Percentiles rank a stretch among this genome's conserved stretches.
These are phyloP conservation scores for Mythimna albipuncta DNA, from an alignment of 2,888 invertebrate genomes.

Conservation along the genomic window DNA sequence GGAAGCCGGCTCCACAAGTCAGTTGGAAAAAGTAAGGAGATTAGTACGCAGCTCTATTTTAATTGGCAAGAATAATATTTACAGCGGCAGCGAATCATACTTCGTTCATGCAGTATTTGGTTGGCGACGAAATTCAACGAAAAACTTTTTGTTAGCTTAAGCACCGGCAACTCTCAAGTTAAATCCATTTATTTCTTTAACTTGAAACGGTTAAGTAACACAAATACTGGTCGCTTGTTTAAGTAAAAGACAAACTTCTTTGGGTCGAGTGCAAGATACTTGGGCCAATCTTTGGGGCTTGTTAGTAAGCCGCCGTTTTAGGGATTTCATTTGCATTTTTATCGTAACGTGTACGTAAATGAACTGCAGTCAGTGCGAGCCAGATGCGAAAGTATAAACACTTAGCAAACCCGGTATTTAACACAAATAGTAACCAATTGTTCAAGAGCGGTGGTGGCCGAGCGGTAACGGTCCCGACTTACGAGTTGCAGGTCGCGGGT, in stretches of 20 bases:
- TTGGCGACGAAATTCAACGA: conserved; percentile 27
- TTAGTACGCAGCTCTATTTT: too few species aligned
- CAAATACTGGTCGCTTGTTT: conserved; percentile 55
- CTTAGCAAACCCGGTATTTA: neutral
- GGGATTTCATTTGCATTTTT: conserved; percentile 37
- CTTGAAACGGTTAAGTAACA: conserved; percentile 58
- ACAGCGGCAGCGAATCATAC: neutral
- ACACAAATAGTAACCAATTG: too few species aligned
- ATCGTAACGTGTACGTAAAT: conserved; percentile 4
- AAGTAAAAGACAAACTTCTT: conserved; percentile 51
- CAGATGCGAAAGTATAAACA: conserved; percentile 4
- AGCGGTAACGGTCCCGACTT: too few species aligned
- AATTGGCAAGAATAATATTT: neutral
- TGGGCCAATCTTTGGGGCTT: conserved; percentile 34
- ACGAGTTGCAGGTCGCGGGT: too few species aligned
- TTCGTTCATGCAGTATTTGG: conserved; percentile 13
- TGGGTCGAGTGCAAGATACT: conserved; percentile 43
- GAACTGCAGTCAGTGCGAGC: neutral
- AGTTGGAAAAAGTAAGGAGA: too few species aligned
- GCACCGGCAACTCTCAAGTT: conserved; percentile 30
- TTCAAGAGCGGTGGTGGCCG: too few species aligned
- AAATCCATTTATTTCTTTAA: conserved; percentile 58
- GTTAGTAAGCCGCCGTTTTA: conserved; percentile 36
- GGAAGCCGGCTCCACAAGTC: too few species aligned
- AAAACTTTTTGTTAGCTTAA: conserved; percentile 44